Conservation (phyloP, 2,888 invertebrate species). For the Noctuana brunneofusca region DNA sequence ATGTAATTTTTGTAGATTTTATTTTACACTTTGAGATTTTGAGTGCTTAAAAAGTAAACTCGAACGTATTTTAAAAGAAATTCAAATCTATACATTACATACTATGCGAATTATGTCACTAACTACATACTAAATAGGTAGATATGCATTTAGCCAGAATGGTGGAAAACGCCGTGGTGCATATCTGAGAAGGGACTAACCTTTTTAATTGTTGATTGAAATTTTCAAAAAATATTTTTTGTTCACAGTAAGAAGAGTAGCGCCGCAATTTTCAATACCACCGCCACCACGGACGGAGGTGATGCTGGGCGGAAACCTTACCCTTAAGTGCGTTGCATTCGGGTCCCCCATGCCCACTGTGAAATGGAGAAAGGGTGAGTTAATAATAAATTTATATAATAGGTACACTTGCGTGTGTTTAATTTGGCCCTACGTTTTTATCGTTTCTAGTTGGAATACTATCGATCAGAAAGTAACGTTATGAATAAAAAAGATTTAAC, state of each 20-base stretch:
- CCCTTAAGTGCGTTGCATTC: conserved; percentile 97
- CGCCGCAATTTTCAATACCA: conserved; percentile 97
- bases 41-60: neutral
- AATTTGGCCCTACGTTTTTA: no score
- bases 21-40: neutral
- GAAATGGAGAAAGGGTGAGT: conserved; percentile 92
- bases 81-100: no score
- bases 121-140: no score
- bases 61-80: no score
- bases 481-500: no score
- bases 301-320: conserved; percentile 94
- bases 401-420: neutral
- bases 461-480: no score
- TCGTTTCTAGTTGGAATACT: no score
- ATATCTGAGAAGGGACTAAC: no score
- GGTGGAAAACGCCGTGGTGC: no score
- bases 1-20: neutral
- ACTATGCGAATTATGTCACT: no score
- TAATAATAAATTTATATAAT: neutral
- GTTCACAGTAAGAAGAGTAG: conserved; percentile 92
- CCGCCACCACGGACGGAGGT: conserved; percentile 94
- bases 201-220: no score
- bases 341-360: conserved; percentile 99
- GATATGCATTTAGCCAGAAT: no score
- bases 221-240: conserved; percentile 35